These are phyloP conservation scores for Python bivittatus DNA, from an alignment of 2,113 vertebrate species.

Conservation along the genomic window DNA sequence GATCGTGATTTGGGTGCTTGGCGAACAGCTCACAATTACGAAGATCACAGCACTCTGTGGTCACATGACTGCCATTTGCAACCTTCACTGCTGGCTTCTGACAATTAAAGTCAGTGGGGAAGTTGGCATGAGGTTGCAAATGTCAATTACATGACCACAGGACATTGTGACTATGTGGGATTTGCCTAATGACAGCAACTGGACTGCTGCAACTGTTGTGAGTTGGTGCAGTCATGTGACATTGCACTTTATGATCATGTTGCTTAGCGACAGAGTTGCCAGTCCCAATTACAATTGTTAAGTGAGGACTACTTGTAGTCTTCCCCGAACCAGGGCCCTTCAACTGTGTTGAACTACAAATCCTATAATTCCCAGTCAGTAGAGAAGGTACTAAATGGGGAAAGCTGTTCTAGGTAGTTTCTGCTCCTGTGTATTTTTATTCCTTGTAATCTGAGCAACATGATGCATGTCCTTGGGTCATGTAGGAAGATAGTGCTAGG, in stretches of 20 bases:
- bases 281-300: neutral
- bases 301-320: neutral
- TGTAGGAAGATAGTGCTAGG: neutral
- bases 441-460: neutral
- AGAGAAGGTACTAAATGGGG: neutral
- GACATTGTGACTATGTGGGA: no score
- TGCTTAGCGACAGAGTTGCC: neutral
- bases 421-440: neutral
- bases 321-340: neutral
- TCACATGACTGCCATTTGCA: neutral
- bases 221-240: neutral
- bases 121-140: no score
- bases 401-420: neutral
- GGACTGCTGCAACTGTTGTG: neutral
- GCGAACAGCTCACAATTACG: neutral
- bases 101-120: neutral
- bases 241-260: neutral
- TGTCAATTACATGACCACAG: no score
- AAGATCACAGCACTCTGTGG: neutral
- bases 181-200: neutral
- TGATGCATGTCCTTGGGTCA: neutral
- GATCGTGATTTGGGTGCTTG: neutral
- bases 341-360: neutral
- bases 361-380: neutral
- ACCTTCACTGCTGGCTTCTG: neutral